Percentiles rank a stretch among this genome's conserved stretches.
These are phyloP conservation scores for Falco berigora DNA, from an alignment of 2,797 vertebrate genomes.

Conservation along the genomic window DNA sequence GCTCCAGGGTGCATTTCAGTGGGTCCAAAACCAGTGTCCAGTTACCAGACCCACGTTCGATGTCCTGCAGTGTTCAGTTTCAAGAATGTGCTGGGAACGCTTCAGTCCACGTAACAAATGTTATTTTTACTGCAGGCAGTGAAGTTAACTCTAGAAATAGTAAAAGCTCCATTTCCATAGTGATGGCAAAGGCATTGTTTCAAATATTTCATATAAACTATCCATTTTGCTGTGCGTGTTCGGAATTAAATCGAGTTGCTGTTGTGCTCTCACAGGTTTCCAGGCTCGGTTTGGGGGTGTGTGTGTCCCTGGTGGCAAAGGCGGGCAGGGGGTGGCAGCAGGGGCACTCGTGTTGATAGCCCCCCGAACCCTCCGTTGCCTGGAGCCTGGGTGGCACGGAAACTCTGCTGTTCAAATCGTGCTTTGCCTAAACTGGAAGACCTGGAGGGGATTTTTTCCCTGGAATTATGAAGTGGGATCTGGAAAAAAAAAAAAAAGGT, in stretches of 20 bases:
- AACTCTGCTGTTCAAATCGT: neutral
- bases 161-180: neutral
- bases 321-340: neutral
- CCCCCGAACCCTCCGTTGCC: neutral
- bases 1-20: neutral
- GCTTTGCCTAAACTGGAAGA: neutral
- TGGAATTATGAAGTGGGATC: neutral
- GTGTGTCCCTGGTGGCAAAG: rapidly evolving
- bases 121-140: slow-evolving; percentile 34
- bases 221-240: rapidly evolving
- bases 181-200: neutral
- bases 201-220: neutral
- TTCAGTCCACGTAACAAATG: neutral
- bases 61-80: slow-evolving; percentile 18
- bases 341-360: too few species aligned
- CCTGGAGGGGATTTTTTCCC: neutral
- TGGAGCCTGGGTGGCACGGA: neutral
- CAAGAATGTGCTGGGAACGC: neutral
- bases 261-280: neutral
- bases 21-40: slow-evolving; percentile 19
- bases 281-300: neutral
- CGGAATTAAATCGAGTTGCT: neutral
- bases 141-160: neutral
- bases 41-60: neutral
- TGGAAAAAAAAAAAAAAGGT: neutral